Evolutionary conservation across 2,797 vertebrate genomes (phyloP), one percentile per base, ranked within the genome.

Genomic region (Danio tinwini): DNA sequence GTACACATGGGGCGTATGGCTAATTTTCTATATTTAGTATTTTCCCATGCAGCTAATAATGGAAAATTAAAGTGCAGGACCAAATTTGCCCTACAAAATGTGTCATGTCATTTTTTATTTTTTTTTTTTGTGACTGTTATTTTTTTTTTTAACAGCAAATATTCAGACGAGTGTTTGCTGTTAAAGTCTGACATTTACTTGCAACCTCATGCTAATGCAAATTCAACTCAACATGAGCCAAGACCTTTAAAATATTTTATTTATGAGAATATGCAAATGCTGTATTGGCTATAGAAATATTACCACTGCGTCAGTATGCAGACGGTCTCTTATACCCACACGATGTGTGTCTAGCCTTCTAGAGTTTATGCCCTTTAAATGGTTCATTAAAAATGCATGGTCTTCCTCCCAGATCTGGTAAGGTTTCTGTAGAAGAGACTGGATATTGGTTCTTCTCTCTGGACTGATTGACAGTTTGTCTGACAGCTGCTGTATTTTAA

Each of bases 301-400:
- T 55, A 50, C 4, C 0, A 44, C 72, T 58, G 42, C 10, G 44
- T 81, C 50, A 65, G 50, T 58, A 49, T 52, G 21, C 62, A 65
- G n/a, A 55, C 16, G 6, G 61, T 14, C 59, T 70, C 50, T 82
- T 74, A 53, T 74, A 63, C 11, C 11, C 21, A 69, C 64, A 17
- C 62, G 45, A 63, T 73, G 63, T 69, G 49, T 73, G 47, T 65
- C 39, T 13, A 68, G 56, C 70, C 19, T 19, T 63, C 44, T 21
- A 39, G 55, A 37, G 75, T 81, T 83, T 79, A 71, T 73, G 39
- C 45, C 61, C 75, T 76, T 84, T 79, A 80, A 78, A 80, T 68
- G 72, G 44, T 79, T 83, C 19, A 85, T 83, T 55, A 74, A 83
- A 79, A 81, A 81, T 80, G 2, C 73, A 82, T 76, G 21, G 40